Base-by-base conservation (phyloP, 2,797 vertebrate species). In the Girardinus metallicus region DNA sequence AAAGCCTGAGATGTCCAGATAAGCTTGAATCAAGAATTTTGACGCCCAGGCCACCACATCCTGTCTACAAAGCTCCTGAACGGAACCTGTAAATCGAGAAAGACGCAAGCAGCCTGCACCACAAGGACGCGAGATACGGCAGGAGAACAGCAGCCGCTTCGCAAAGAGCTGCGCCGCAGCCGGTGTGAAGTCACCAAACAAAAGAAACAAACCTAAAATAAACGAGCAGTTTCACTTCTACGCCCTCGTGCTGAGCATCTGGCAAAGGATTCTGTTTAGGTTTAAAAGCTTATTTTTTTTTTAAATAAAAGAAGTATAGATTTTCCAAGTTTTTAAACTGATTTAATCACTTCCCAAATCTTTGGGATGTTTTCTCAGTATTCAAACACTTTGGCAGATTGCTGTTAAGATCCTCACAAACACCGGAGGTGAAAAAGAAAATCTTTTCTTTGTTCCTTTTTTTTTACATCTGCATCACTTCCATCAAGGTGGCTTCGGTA, bases 41-140 rank as follows among this genome's bases (percentile, higher is more conserved):
- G 47, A 74, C 9, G 47, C 77, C 66, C 36, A 49, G n/a, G 79
- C 43, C 75, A 89, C 91, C 90, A 93, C 91, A 90, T 95, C 93
- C 93, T 90, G 86, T 15, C 41, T 4, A 79, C 36, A 74, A 29
- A 60, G 76, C 78, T 78, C 68, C 44, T 74, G 43, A 75, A 75
- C 83, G 43, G n/a, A 53, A 47, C 64, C 47, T 53, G 83, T 43
- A 75, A 76, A 79, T n/a, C 0, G 79, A 74, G 47, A 72, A 73
- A 73, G 21, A 73, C 23, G 12, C 29, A 4, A 72, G 41, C 77
- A 53, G 13, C 29, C 39, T 82, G 26, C 41, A 82, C 80, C 82
- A 75, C 84, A 82, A 73, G 39, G 47, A 43, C 18, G 2, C 13
- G 2, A 85, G 39, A 88, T 74, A 82, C 36, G 72, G 41, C 4